These are phyloP conservation scores for Ylistrum balloti DNA, from an alignment of 1,140 invertebrate species.

Conservation along the genomic window DNA sequence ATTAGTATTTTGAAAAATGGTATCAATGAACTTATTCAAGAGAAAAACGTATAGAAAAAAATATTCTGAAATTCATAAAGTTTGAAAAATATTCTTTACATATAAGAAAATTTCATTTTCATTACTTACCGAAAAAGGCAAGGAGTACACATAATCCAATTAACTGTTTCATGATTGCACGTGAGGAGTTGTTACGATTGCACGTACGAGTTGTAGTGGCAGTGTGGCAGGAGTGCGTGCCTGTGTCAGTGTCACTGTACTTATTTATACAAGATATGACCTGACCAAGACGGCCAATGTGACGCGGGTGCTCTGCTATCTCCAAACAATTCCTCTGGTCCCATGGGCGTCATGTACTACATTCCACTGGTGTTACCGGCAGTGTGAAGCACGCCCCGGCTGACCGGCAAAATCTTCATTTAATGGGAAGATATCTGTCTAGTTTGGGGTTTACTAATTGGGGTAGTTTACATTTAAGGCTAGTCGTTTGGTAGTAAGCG, in stretches of 20 bases:
- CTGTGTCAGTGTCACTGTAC: not conserved
- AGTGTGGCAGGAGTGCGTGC: not conserved
- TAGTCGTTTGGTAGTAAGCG: not conserved
- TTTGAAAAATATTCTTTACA: too few species aligned
- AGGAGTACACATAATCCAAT: conserved; percentile 22
- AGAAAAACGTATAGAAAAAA: too few species aligned
- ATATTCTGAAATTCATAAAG: too few species aligned
- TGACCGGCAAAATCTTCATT: not conserved
- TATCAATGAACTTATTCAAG: too few species aligned
- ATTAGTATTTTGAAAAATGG: too few species aligned
- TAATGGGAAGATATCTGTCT: conserved; percentile 2
- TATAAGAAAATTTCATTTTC: too few species aligned
- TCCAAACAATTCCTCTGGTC: not conserved
- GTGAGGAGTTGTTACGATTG: not conserved
- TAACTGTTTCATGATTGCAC: conserved; percentile 17
- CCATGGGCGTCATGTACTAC: conserved; percentile 1
- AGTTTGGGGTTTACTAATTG: conserved; percentile 13
- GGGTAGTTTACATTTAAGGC: not conserved
- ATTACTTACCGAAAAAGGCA: not conserved
- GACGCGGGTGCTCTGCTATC: not conserved
- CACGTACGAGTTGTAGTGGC: not conserved
- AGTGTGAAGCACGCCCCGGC: not conserved
- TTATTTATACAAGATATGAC: conserved; percentile 3
- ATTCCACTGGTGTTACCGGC: not conserved
- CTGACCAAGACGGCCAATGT: not conserved